Evolutionary conservation across 2,888 invertebrate genomes (phyloP), one percentile per base, ranked within the genome.

Genomic region (Empis livida): DNA sequence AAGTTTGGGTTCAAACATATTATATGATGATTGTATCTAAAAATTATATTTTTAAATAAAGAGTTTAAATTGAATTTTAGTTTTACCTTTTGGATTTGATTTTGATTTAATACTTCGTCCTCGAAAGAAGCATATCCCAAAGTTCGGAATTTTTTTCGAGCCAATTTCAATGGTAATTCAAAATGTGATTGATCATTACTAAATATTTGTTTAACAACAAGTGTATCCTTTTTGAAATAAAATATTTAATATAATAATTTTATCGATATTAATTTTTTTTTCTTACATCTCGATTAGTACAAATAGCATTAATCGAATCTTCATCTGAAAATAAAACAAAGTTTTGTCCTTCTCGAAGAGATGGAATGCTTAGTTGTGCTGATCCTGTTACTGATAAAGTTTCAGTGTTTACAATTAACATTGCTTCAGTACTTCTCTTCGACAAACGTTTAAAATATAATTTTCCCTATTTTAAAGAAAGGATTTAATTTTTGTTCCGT

Each of bases 71-170:
- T 44, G 30, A 17, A 40, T 41, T 20, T 42, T 17, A 23, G 40
- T 15, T 27, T 43, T 48, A 57, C 58, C 53, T 64, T 66, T 42
- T 68, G 65, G 27, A 70, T 65, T 58, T 70, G 70, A 48, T 67
- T 64, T 52, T 68, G 68, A 53, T 70, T 70, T 13, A 70, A 57
- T 30, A 70, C 61, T 57, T 84, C 84, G 56, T 81, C 81, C 57
- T 86, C 85, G 61, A 82, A 84, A 1, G 76, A 67, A 8, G 84
- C 79, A 53, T 77, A 76, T 17, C 88, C 88, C 50, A 84, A 76
- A 3, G 82, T 80, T 56, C 87, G 84, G 32, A 89, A 77, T 61
- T 85, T 85, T 61, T 87, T 86, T 43, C 84, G 72, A 2, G 87
- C 84, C 56, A 89, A 66, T 67, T 87, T 85, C 42, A 89, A 66